Evolutionary conservation across 2,113 vertebrate species (phyloP).

Genomic region (Cynocephalus volans): DNA sequence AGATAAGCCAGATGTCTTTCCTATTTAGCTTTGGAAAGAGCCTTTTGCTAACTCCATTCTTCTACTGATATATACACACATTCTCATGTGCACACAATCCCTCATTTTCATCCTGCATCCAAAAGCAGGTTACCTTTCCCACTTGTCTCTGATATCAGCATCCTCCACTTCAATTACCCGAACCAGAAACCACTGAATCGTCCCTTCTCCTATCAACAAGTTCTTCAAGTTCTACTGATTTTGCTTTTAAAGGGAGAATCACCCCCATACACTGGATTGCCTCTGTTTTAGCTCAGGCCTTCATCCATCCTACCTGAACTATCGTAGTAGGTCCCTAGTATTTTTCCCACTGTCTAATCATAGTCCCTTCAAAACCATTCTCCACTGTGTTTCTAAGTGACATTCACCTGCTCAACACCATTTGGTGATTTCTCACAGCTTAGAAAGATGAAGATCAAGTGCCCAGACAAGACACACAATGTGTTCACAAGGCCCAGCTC

Average conservation of each 20-base stretch:
- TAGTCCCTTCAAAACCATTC: background rate
- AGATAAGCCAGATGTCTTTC: background rate
- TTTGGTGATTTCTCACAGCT: background rate
- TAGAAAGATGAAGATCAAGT: constrained; percentile 15
- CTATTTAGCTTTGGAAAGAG: background rate
- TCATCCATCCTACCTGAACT: background rate
- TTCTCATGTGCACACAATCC: background rate
- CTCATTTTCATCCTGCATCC: background rate
- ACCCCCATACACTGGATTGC: background rate
- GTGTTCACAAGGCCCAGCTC: background rate
- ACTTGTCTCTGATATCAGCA: background rate
- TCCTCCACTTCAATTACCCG: background rate
- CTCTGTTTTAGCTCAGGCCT: background rate
- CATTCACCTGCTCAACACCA: background rate
- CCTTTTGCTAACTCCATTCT: background rate
- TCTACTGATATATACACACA: background rate
- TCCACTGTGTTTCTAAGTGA: constrained; percentile 19
- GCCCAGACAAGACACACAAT: background rate
- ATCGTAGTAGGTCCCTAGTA: background rate
- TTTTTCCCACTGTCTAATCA: background rate
- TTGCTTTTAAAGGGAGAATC: background rate
- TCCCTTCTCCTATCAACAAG: background rate
- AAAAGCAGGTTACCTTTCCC: background rate
- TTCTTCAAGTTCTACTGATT: background rate
- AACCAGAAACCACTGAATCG: background rate